Evolutionary conservation across 2,888 invertebrate species (phyloP).

Genomic region (Torymus tubicola): DNA sequence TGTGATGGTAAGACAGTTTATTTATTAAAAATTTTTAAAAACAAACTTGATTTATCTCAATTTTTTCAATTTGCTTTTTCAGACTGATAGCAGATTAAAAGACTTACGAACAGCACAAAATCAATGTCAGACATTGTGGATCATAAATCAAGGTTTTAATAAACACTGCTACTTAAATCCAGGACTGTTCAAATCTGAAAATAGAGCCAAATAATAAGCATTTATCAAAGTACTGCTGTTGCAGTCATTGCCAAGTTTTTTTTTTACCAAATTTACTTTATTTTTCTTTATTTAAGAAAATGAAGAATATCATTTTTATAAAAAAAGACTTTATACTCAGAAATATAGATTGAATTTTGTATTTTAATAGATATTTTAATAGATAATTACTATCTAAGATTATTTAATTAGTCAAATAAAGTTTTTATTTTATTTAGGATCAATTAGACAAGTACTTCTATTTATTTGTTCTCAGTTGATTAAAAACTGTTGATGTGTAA

Average conservation of each 20-base stretch:
- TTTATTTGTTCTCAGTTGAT: slow-evolving; percentile 34
- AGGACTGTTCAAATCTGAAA: slow-evolving; percentile 65
- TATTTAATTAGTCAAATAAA: slow-evolving; percentile 4
- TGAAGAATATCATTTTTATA: not conserved
- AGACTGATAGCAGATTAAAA: slow-evolving; percentile 68
- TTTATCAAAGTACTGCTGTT: slow-evolving; percentile 32
- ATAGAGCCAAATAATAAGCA: slow-evolving; percentile 32
- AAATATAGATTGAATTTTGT: too few relatives aligned
- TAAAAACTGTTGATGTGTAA: slow-evolving; percentile 8
- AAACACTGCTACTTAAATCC: slow-evolving; percentile 72
- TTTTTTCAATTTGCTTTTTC: slow-evolving; percentile 37
- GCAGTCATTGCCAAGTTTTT: slow-evolving; percentile 25
- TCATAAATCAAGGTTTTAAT: slow-evolving; percentile 67
- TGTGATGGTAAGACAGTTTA: slow-evolving; percentile 62
- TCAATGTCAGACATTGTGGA: slow-evolving; percentile 68
- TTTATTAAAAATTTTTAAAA: slow-evolving; percentile 2
- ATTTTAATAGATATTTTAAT: too few relatives aligned
- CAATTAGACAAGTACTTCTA: slow-evolving; percentile 17
- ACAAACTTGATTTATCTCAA: not conserved
- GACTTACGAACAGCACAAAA: slow-evolving; percentile 55
- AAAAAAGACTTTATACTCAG: not conserved
- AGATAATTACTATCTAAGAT: slow-evolving; percentile 7
- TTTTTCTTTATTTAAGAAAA: not conserved
- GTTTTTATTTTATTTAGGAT: not conserved
- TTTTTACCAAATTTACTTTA: slow-evolving; percentile 41